phyloP scores from a whole-genome alignment of 2,797 vertebrate genomes.

The Diglossa cyanea region DNA sequence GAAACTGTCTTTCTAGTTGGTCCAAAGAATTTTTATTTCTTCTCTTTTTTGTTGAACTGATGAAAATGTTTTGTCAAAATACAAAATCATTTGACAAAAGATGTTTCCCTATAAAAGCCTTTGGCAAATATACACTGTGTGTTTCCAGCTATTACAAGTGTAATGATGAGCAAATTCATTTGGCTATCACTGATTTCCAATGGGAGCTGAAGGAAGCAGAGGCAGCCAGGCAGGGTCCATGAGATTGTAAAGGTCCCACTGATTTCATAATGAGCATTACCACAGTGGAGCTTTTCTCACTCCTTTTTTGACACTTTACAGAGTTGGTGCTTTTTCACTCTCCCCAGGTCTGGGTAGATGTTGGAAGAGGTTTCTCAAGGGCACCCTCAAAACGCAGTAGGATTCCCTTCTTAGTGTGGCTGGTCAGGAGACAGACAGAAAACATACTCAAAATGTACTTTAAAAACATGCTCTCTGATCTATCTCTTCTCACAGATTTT shows the following conservation, averaged over 20 bases:
- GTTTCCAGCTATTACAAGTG: not conserved
- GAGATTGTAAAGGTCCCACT: not conserved
- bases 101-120: not conserved
- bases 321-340: not conserved
- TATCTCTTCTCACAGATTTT: not conserved
- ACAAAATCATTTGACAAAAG: not conserved
- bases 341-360: not conserved
- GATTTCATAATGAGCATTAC: not conserved
- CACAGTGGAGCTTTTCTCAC: not conserved
- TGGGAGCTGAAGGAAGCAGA: not conserved
- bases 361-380: not conserved
- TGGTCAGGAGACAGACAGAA: not conserved
- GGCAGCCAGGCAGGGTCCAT: not conserved
- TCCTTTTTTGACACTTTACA: not conserved
- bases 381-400: not conserved
- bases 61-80: not conserved
- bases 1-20: not conserved
- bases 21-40: not conserved
- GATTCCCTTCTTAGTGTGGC: not conserved
- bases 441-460: not conserved
- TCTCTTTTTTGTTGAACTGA: not conserved
- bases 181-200: not conserved
- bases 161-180: not conserved
- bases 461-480: not conserved
- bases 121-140: not conserved